phyloP scores from a whole-genome alignment of 2,113 vertebrate genomes.

The Poeciliopsis retropinna region DNA sequence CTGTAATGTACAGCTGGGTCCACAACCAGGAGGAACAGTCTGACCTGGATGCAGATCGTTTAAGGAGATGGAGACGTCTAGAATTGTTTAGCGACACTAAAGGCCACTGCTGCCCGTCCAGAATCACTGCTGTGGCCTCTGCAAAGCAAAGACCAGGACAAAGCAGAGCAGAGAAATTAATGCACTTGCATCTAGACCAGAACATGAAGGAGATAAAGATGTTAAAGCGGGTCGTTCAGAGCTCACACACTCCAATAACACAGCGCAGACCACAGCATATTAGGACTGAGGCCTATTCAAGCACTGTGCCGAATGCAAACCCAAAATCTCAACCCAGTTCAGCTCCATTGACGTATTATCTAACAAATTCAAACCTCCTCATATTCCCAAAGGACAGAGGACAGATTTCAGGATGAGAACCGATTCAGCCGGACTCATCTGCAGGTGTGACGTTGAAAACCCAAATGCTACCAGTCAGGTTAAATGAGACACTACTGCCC shows the following conservation, averaged over 20 bases:
- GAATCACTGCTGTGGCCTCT: background rate
- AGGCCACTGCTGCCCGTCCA: background rate
- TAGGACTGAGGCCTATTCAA: background rate
- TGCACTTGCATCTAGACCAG: background rate
- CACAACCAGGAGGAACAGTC: too few species aligned
- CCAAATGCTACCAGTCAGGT: background rate
- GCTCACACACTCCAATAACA: background rate
- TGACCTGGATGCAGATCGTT: too few species aligned
- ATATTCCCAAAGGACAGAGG: background rate
- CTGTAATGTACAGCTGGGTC: background rate
- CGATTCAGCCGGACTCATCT: background rate
- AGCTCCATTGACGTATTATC: background rate
- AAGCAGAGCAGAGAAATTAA: too few species aligned
- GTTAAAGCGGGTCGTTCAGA: background rate
- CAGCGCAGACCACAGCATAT: background rate
- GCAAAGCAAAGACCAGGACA: background rate
- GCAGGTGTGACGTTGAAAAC: background rate
- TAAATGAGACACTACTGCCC: conserved; percentile 54
- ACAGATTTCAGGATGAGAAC: background rate
- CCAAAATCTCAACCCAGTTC: background rate
- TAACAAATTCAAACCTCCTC: too few species aligned
- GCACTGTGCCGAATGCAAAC: background rate
- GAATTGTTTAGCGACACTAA: background rate
- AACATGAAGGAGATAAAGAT: background rate
- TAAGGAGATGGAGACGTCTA: too few species aligned